Conservation (phyloP, 2,113 vertebrate species). For the Litocranius walleri region DNA sequence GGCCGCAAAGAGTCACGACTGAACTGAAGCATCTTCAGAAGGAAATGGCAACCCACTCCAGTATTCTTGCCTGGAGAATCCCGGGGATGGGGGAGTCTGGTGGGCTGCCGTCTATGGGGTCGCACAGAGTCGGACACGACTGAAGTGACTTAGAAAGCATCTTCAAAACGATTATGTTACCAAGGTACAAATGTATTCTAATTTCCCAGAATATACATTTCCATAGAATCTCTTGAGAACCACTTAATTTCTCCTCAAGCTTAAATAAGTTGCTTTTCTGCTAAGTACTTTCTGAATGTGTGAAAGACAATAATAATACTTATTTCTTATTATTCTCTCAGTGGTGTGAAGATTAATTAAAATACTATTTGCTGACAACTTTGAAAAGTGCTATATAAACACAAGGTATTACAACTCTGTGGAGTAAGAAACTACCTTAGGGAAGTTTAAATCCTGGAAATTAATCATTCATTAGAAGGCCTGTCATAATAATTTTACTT, state of each 20-base stretch:
- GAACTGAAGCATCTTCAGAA: no score
- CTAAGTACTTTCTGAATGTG: not conserved
- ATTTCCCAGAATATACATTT: not conserved
- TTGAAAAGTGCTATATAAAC: conserved; percentile 28
- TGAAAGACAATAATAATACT: not conserved
- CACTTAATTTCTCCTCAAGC: not conserved
- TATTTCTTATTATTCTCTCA: not conserved
- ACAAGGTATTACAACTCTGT: not conserved
- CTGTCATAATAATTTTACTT: not conserved
- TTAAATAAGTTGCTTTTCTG: not conserved
- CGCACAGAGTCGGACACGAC: no score
- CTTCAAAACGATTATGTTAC: not conserved
- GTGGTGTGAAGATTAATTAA: conserved; percentile 29
- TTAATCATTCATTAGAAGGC: not conserved
- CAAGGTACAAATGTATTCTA: not conserved
- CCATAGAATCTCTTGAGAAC: not conserved
- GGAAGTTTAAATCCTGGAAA: not conserved
- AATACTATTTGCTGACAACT: not conserved
- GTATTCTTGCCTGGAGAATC: no score
- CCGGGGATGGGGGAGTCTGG: no score
- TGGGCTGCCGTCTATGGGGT: no score
- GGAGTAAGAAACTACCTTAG: not conserved
- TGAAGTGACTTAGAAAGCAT: not conserved
- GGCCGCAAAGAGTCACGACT: no score
- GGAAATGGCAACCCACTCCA: no score